Conservation (phyloP, 2,113 vertebrate genomes). For the Sminthopsis crassicaudata region DNA sequence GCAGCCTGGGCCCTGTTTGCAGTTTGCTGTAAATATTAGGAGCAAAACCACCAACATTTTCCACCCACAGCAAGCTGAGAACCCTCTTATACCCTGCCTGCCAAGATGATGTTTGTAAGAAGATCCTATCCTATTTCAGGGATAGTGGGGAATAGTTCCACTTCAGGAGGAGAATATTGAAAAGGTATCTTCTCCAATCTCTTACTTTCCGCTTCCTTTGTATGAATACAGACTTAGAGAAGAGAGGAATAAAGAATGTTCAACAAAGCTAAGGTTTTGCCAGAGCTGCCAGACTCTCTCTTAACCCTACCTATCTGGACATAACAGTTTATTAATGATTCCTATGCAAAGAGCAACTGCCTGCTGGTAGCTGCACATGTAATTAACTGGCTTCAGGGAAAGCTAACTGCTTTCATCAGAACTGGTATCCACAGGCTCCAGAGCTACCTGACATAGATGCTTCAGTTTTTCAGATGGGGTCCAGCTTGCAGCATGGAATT, state of each 20-base stretch:
- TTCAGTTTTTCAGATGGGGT: conserved; percentile 12
- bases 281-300: conserved; percentile 19
- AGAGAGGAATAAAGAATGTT: conserved; percentile 45
- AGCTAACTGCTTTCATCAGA: conserved; percentile 53
- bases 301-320: conserved; percentile 15
- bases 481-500: not conserved
- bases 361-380: conserved; percentile 65
- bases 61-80: conserved; percentile 53
- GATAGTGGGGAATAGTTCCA: conserved; percentile 32
- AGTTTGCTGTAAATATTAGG: conserved; percentile 52
- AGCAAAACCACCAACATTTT: conserved; percentile 50
- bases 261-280: conserved; percentile 26
- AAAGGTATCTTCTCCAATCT: not conserved
- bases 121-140: conserved; percentile 4
- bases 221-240: conserved; percentile 39
- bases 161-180: conserved; percentile 36
- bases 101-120: conserved; percentile 28
- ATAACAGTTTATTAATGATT: conserved; percentile 65
- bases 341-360: conserved; percentile 56
- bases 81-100: conserved; percentile 40
- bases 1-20: conserved; percentile 5
- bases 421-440: not conserved
- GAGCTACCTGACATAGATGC: conserved; percentile 55
- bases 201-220: not conserved
- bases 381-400: conserved; percentile 66